Base-by-base conservation (phyloP, 2,797 vertebrate species). In the Lepus townsendii region DNA sequence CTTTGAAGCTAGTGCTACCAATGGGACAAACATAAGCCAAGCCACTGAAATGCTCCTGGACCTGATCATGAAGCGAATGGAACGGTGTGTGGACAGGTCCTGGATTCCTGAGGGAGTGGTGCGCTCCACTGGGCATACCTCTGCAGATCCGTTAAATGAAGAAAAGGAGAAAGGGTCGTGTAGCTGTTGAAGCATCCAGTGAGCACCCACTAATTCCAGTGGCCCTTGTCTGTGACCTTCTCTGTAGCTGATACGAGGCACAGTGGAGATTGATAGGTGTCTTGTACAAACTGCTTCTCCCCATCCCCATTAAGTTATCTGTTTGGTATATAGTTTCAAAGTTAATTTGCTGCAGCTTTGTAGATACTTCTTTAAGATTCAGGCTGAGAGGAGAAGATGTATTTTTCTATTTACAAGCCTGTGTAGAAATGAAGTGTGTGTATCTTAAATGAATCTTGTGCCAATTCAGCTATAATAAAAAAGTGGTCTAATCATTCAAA, bases 61-160 rank as follows among this genome's bases (percentile, higher is more conserved):
- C 96, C 99, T 99, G 57, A 99, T 99, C 90, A 99, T 99, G 99
- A 99, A 99, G 98, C 98, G 99, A 93, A 99, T 99, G 99, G 99
- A 99, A 79, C 98, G 99, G 62, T 99, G 99, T 22, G 99, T 99
- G 95, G 99, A 99, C 98, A 99, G 99, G 95, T 99, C 99, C 96
- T 99, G 99, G 99, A 99, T 99, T 97, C 99, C 99, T 0, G 99
- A 99, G 47, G 99, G 99, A 9, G 99, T 99, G 0, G 98, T 99
- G 90, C 98, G 99, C 24, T 98, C 99, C 52, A 99, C 99, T 0
- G 99, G 99, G 78, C 98, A 99, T 96, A 97, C 97, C 93, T 98
- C 98, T 73, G 96, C 98, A 20, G 99, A 99, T 89, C 98, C 97
- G 7, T 72, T 98, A 52, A 93, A 97, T 3, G 99, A 99, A 91